These are phyloP conservation scores for Hyperoplus lanceolatus DNA, from an alignment of 2,797 vertebrate genomes.

Conservation along the genomic window DNA sequence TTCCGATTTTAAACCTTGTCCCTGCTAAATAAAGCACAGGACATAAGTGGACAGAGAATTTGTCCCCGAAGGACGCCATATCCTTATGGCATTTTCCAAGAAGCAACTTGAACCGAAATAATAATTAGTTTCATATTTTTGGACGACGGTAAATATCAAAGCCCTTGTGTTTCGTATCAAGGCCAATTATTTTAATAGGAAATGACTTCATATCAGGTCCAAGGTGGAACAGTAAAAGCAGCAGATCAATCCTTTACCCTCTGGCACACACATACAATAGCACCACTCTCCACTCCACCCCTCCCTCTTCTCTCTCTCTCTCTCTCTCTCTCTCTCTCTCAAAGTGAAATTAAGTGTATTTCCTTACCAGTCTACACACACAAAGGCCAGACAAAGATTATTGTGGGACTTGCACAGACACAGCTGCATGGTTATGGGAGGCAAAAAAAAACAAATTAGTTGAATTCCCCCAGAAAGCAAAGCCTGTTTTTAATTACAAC, in stretches of 20 bases:
- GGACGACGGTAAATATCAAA: slow-evolving; percentile 48
- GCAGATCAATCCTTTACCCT: slow-evolving; percentile 38
- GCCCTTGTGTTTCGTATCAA: slow-evolving; percentile 55
- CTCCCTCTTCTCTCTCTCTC: background rate
- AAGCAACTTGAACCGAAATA: slow-evolving; percentile 46
- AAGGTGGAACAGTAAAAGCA: slow-evolving; percentile 56
- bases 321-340: background rate
- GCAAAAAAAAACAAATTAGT: slow-evolving; percentile 65
- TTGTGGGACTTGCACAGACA: slow-evolving; percentile 81
- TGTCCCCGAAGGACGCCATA: slow-evolving; percentile 43
- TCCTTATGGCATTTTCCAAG: slow-evolving; percentile 43
- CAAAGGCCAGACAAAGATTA: slow-evolving; percentile 80
- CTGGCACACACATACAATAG: slow-evolving; percentile 47
- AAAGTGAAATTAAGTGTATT: slow-evolving; percentile 54
- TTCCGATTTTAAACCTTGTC: slow-evolving; percentile 54
- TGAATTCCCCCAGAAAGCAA: slow-evolving; percentile 76
- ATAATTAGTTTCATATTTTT: slow-evolving; percentile 73
- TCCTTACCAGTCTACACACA: slow-evolving; percentile 46
- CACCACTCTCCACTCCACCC: background rate
- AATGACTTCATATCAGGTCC: slow-evolving; percentile 63
- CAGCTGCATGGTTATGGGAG: slow-evolving; percentile 61
- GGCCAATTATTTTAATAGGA: slow-evolving; percentile 67
- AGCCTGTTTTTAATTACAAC: slow-evolving; percentile 90
- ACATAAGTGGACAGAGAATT: slow-evolving; percentile 52
- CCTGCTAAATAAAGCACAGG: slow-evolving; percentile 40